Base-by-base conservation (phyloP, 2,113 vertebrate genomes). In the Pelvicachromis taeniatus region DNA sequence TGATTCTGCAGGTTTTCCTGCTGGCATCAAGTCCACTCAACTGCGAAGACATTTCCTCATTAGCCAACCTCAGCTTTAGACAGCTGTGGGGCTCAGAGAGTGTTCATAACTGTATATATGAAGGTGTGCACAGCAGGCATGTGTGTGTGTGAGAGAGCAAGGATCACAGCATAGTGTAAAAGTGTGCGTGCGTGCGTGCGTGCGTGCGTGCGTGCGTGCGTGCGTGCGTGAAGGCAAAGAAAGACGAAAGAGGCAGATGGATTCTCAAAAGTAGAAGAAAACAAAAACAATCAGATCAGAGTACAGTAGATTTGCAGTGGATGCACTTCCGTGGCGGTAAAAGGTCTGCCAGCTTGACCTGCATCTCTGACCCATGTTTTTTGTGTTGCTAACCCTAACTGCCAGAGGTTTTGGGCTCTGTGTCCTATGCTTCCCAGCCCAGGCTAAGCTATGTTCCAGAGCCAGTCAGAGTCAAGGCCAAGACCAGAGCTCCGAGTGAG, bases 21-120 rank as follows among this genome's bases (percentile, higher is more conserved):
- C 86, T 91, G 95, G 95, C 93, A 94, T 95, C 81, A 90, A 95
- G 93, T 94, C 93, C 95, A 95, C 92, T 96, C 93, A 94, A 92
- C 94, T 96, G 94, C 95, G 88, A 91, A 95, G 94, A 96, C 95
- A 95, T 91, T 92, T 94, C 95, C 94, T 96, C 93, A 96, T 96
- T 96, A 96, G 93, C 91, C 92, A 87, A 89, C 88, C 88, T 95
- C 91, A 94, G 91, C 92, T 93, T 92, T 84, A 94, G 95, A 95
- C 95, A 96, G 95, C 94, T 95, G 85, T 92, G 93, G 89, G 93
- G 88, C 93, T 93, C 80, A n/a, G 92, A 94, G 91, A 93, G 83
- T 77, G 58, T 78, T 93, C 82, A 86, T 84, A 84, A 91, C 82
- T 80, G 79, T 85, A 84, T 90, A 86, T 83, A 87, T 75, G 84